Evolutionary conservation across 2,888 invertebrate genomes (phyloP).

Genomic region (Branchipolynoe longqiensis): DNA sequence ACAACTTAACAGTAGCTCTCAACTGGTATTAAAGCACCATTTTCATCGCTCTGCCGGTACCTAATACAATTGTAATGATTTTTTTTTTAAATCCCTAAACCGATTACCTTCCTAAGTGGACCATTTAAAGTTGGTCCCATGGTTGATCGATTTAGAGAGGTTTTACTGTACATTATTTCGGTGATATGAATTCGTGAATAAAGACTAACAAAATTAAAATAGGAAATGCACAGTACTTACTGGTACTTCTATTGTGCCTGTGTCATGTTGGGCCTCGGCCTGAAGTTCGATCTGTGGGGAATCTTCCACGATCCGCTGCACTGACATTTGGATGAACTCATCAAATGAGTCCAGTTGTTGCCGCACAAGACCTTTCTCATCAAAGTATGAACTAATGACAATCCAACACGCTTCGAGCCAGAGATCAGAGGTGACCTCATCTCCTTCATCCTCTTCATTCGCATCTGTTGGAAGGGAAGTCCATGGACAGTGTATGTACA

Average conservation of each 20-base stretch:
- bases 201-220: slow-evolving; percentile 34
- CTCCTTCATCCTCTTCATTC: slow-evolving; percentile 82
- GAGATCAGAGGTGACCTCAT: slow-evolving; percentile 97
- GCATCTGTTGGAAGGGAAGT: too few species aligned
- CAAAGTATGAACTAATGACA: slow-evolving; percentile 99
- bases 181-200: not conserved
- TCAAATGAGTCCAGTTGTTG: slow-evolving; percentile 99
- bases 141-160: too few species aligned
- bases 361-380: slow-evolving; percentile 99
- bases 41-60: too few species aligned
- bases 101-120: too few species aligned
- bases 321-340: slow-evolving; percentile 99
- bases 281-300: slow-evolving; percentile 97
- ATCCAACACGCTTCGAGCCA: slow-evolving; percentile 99
- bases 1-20: too few species aligned
- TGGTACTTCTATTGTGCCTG: slow-evolving; percentile 88
- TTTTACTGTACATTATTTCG: not conserved
- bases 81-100: too few species aligned
- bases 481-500: too few species aligned
- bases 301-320: slow-evolving; percentile 99
- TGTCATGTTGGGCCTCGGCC: slow-evolving; percentile 98
- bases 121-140: too few species aligned
- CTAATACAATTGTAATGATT: not conserved
- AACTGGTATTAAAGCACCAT: too few species aligned
- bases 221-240: too few species aligned